These are phyloP conservation scores for Tridacna gigas DNA, from an alignment of 2,888 invertebrate genomes.

Conservation along the genomic window DNA sequence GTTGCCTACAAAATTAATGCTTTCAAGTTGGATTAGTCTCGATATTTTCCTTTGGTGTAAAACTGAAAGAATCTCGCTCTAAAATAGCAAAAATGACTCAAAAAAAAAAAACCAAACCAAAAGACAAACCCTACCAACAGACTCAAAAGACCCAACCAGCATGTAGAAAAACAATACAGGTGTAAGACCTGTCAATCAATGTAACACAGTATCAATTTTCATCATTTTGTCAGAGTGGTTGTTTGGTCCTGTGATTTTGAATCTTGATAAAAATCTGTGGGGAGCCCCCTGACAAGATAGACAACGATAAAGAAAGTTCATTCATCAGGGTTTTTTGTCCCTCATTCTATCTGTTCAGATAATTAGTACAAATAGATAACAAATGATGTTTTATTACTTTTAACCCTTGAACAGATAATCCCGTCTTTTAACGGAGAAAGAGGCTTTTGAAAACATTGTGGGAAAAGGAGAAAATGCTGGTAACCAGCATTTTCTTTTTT, in stretches of 20 bases:
- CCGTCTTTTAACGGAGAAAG: no score
- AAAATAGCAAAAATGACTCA: no score
- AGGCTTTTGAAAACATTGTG: no score
- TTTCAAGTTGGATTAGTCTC: no score
- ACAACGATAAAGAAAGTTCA: conserved; percentile 3
- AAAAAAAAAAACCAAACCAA: no score
- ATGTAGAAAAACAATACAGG: not conserved
- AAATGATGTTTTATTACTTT: not conserved
- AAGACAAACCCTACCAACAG: no score
- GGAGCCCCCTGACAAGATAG: conserved; percentile 13
- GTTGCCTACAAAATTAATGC: no score
- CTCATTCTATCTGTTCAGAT: conserved; percentile 15
- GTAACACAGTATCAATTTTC: not conserved
- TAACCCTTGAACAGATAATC: not conserved
- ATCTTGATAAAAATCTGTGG: conserved; percentile 5
- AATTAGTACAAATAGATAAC: conserved; percentile 13
- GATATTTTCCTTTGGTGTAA: no score
- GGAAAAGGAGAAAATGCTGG: no score
- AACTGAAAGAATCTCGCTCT: no score
- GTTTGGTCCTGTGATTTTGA: conserved; percentile 15
- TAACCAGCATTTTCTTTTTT: no score
- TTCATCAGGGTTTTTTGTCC: conserved; percentile 17
- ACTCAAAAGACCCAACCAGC: no score
- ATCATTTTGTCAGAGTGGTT: not conserved
- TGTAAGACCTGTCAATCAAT: conserved; percentile 12